Conservation (phyloP, 2,113 vertebrate genomes). For the Sylvietta virens region DNA sequence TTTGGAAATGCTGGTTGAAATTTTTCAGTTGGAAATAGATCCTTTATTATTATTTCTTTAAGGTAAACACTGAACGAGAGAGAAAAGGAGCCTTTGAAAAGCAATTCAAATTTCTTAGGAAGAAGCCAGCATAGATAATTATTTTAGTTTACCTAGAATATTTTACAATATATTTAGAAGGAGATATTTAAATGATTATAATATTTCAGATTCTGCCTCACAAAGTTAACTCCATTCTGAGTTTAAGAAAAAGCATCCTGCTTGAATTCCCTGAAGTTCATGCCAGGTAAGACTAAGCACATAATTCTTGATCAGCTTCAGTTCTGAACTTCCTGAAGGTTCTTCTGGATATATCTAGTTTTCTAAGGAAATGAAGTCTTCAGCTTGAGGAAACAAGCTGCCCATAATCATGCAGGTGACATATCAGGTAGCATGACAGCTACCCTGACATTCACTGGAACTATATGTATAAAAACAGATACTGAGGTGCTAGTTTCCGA, state of each 20-base stretch:
- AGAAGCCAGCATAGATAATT: neutral
- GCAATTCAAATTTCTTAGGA: neutral
- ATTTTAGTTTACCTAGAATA: neutral
- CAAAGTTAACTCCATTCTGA: neutral
- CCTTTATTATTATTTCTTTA: neutral
- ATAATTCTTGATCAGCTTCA: neutral
- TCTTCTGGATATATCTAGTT: neutral
- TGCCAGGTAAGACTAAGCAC: neutral
- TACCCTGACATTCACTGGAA: neutral
- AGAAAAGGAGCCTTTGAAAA: neutral
- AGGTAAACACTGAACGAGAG: neutral
- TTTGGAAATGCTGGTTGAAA: neutral
- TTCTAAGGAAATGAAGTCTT: neutral
- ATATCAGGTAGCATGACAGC: neutral
- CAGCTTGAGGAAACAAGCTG: neutral
- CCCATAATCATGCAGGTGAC: neutral
- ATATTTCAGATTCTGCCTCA: neutral
- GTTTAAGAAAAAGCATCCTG: neutral
- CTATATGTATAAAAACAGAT: neutral
- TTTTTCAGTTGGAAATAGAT: neutral
- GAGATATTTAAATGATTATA: neutral
- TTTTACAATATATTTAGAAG: neutral
- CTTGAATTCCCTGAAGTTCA: neutral
- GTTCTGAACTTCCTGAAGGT: neutral
- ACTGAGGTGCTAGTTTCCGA: neutral